These are phyloP conservation scores for Erebia aethiops DNA, from an alignment of 2,888 invertebrate genomes.

Conservation along the genomic window DNA sequence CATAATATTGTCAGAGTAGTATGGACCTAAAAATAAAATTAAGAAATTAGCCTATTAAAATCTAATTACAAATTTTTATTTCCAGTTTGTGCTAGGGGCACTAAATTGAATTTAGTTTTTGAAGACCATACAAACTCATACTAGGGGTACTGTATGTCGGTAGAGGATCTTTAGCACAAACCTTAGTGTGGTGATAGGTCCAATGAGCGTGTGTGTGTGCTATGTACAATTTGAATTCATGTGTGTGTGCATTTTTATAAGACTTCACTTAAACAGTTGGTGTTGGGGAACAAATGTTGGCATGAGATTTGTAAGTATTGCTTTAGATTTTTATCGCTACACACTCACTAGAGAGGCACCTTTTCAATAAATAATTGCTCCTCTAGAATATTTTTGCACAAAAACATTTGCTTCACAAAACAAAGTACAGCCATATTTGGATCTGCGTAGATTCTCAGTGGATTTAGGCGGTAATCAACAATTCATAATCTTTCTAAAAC, in stretches of 20 bases:
- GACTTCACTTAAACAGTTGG: conserved; percentile 70
- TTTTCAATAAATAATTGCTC: conserved; percentile 36
- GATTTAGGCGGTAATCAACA: conserved; percentile 49
- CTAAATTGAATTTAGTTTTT: neutral
- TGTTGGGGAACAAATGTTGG: conserved; percentile 75
- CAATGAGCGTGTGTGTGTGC: conserved; percentile 50
- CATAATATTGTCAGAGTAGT: no score
- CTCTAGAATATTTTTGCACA: conserved; percentile 40
- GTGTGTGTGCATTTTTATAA: conserved; percentile 65
- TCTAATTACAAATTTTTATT: no score
- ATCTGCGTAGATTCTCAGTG: conserved; percentile 47
- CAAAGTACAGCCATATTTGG: conserved; percentile 34
- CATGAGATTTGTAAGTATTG: conserved; percentile 70
- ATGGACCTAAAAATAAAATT: no score
- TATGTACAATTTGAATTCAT: conserved; percentile 48
- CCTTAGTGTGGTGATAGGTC: conserved; percentile 59
- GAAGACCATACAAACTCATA: neutral
- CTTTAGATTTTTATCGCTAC: conserved; percentile 56
- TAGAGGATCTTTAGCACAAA: conserved; percentile 67
- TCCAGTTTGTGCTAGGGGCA: no score
- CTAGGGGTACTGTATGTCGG: conserved; percentile 7
- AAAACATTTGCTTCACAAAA: conserved; percentile 30
- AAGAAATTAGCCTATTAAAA: no score
- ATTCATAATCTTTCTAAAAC: conserved; percentile 27
- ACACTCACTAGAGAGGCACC: conserved; percentile 44